Base-by-base conservation (phyloP, 1,140 invertebrate species). In the Papilio aristodemus region DNA sequence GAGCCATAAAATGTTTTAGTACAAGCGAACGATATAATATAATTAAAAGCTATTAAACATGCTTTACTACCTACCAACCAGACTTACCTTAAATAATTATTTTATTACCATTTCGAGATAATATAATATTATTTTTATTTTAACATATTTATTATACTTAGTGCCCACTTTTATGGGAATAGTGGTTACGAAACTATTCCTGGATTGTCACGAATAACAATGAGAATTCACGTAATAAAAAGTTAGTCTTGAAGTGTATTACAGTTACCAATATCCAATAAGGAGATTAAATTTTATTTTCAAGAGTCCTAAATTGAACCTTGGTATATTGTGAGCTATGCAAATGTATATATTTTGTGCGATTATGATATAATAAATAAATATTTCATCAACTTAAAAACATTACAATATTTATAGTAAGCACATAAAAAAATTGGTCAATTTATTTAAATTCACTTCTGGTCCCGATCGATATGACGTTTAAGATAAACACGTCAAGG, bases 1-100 rank as follows among this genome's bases (percentile, higher is more conserved):
- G 38, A 64, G 62, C 62, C 25, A 64, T 64, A 64, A 64, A 64
- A 64, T 64, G 39, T 64, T 64, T 54, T 64, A 64, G 37, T 64
- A 64, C 39, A 46, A 39, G 39, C 17, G 22, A 64, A 43, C 37
- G 62, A 64, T 64, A 64, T 41, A 64, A 64, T 64, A 62, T 62
- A 19, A 62, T 62, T 38, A 62, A 38, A 38, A 11, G 14, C 37
- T 62, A 38, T 62, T 62, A 38, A 62, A 62, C 10, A 38, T 37
- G 39, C 11, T 62, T 62, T 17, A 62, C 14, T 37, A 62, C 19
- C 14, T 37, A 62, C 19, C 46, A 50, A 50, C 43, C 43, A 50
- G 19, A 8, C 46, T 8, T 22, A 50, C 46, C 17, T 50, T 50
- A 50, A 50, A 50, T 50, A 50, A 50, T 50, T 50, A 50, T 25